These are phyloP conservation scores for Pachliopta kotzebuea DNA, from an alignment of 2,888 invertebrate species.

Conservation along the genomic window DNA sequence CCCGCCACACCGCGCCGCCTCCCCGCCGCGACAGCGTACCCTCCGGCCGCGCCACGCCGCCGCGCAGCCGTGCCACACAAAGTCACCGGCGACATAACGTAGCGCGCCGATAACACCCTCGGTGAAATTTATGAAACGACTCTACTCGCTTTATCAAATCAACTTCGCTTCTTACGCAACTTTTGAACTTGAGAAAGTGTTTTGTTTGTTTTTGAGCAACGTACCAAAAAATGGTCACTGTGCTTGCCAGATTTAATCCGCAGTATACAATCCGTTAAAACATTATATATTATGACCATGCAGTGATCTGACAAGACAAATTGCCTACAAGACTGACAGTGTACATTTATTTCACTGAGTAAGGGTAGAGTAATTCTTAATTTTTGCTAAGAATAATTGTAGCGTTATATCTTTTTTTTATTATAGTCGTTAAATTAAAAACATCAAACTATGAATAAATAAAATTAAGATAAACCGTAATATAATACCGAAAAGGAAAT, in stretches of 20 bases:
- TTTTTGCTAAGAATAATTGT: not conserved
- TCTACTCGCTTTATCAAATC: slow-evolving; percentile 63
- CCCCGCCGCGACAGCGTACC: slow-evolving; percentile 44
- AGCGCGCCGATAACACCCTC: slow-evolving; percentile 74
- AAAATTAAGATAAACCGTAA: not conserved
- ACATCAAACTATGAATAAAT: not conserved
- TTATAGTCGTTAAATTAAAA: not conserved
- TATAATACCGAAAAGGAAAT: not conserved
- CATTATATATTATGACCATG: not conserved
- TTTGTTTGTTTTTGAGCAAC: slow-evolving; percentile 20
- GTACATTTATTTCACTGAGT: not conserved
- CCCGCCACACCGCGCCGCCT: slow-evolving; percentile 34
- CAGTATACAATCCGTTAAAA: not conserved
- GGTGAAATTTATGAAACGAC: slow-evolving; percentile 60
- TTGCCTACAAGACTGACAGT: not conserved
- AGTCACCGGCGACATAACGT: slow-evolving; percentile 71
- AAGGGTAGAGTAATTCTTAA: not conserved
- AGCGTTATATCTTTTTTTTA: not conserved
- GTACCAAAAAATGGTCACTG: not conserved
- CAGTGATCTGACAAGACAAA: not conserved
- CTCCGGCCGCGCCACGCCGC: slow-evolving; percentile 37
- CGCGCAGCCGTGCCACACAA: slow-evolving; percentile 74
- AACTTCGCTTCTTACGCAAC: slow-evolving; percentile 64
- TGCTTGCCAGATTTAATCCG: not conserved
- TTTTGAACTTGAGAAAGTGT: slow-evolving; percentile 61